Conservation (phyloP, 2,888 invertebrate genomes). For the Pyrocoelia pectoralis region DNA sequence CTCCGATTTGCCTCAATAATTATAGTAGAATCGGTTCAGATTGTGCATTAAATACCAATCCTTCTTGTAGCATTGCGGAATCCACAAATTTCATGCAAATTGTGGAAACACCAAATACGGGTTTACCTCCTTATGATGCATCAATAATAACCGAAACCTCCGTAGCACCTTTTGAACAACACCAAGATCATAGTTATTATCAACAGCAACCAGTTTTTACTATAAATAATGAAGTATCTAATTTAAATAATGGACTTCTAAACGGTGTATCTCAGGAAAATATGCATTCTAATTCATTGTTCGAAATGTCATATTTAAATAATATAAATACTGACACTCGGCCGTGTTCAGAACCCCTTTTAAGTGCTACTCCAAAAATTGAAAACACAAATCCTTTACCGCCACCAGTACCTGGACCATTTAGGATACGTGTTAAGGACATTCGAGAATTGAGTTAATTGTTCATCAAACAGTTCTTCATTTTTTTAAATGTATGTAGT, state of each 20-base stretch:
- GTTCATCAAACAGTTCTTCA: background rate
- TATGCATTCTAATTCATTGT: background rate
- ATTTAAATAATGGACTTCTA: background rate
- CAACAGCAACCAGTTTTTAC: conserved; percentile 7
- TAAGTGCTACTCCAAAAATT: background rate
- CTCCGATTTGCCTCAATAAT: background rate
- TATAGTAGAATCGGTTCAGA: conserved; percentile 5
- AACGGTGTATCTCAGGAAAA: conserved; percentile 10
- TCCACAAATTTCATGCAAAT: conserved; percentile 23
- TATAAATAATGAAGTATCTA: conserved; percentile 5
- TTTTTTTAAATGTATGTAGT: conserved; percentile 4
- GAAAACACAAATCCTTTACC: conserved; percentile 8
- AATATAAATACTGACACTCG: conserved; percentile 3
- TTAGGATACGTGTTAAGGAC: conserved; percentile 24
- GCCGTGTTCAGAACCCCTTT: background rate
- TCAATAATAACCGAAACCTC: background rate
- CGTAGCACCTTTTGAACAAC: conserved; percentile 5
- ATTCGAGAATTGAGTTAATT: conserved; percentile 21
- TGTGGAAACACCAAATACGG: conserved; percentile 13
- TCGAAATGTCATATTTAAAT: conserved; percentile 11
- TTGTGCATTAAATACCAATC: conserved; percentile 13
- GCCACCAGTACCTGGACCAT: conserved; percentile 2
- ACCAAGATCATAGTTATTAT: conserved; percentile 26
- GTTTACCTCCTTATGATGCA: background rate
- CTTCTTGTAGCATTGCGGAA: conserved; percentile 11